A percentile compares a stretch with the other conserved stretches of the same genome.
Conservation (phyloP, 2,888 invertebrate species). For the Thecophora atra region DNA sequence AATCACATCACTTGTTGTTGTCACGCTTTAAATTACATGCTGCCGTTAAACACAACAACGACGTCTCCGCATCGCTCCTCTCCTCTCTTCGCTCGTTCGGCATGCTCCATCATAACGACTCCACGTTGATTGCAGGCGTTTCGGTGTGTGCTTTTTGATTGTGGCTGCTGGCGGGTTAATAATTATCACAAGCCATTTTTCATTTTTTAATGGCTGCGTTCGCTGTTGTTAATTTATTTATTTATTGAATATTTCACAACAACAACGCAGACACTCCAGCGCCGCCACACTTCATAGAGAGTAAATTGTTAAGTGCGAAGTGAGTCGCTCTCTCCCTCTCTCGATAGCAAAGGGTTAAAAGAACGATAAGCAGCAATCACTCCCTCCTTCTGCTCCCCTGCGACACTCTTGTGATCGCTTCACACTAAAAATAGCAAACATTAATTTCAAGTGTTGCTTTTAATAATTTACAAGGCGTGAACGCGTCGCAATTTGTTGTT, state of each 20-base stretch:
- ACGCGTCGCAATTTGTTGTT: background rate
- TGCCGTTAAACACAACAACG: background rate
- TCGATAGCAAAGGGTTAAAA: background rate
- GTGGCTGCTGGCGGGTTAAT: background rate
- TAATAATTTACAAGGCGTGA: too few relatives aligned
- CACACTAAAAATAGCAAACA: too few relatives aligned
- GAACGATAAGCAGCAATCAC: background rate
- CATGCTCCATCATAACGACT: background rate
- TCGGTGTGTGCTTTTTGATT: background rate
- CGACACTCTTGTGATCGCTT: background rate
- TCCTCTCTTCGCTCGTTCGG: background rate
- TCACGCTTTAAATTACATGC: background rate
- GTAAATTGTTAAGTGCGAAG: background rate
- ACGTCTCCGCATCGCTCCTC: too few relatives aligned
- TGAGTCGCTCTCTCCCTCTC: background rate
- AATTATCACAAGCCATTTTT: slow-evolving; percentile 11
- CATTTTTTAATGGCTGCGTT: background rate
- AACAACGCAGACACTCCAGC: background rate
- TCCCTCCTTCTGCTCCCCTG: background rate
- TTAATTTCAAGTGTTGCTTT: too few relatives aligned
- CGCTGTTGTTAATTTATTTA: slow-evolving; percentile 33
- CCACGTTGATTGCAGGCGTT: background rate
- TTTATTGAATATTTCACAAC: slow-evolving; percentile 14
- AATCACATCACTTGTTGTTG: background rate
- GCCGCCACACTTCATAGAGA: too few relatives aligned